Percentiles rank a stretch among this genome's conserved stretches.
phyloP scores from a whole-genome alignment of 2,888 invertebrate species.

The Drosophila gaucha region DNA sequence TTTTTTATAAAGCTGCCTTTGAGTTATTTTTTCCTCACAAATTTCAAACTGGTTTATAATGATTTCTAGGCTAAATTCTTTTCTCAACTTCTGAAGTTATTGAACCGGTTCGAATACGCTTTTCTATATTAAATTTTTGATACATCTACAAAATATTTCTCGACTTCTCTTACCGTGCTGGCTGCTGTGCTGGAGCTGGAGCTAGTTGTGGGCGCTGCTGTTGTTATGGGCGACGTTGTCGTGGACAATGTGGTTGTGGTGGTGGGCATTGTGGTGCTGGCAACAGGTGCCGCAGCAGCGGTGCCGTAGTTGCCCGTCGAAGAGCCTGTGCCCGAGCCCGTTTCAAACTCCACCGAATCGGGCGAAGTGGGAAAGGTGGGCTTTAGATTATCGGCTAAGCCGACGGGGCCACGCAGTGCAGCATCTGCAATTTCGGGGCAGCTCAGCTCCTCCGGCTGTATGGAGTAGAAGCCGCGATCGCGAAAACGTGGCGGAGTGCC shows the following conservation, averaged over 20 bases:
- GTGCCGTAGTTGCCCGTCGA: slow-evolving; percentile 51
- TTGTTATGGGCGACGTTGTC: slow-evolving; percentile 51
- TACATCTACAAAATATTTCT: no score
- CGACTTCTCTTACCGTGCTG: slow-evolving; percentile 43
- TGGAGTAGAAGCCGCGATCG: slow-evolving; percentile 94
- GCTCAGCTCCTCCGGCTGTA: slow-evolving; percentile 90
- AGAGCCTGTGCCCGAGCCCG: slow-evolving; percentile 48
- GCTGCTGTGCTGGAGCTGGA: slow-evolving; percentile 55
- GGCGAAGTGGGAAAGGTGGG: slow-evolving; percentile 79
- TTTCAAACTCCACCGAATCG: slow-evolving; percentile 59
- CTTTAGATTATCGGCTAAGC: slow-evolving; percentile 84
- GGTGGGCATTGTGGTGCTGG: slow-evolving; percentile 46
- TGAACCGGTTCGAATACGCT: background rate
- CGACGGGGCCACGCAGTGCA: slow-evolving; percentile 84
- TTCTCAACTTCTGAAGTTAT: background rate
- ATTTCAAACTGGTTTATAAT: no score
- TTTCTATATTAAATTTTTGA: no score
- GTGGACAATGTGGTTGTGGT: slow-evolving; percentile 40
- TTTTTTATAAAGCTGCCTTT: no score
- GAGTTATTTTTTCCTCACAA: no score
- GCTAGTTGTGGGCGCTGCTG: slow-evolving; percentile 55
- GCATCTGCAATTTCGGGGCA: slow-evolving; percentile 86
- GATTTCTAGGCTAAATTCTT: no score
- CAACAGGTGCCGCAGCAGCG: slow-evolving; percentile 47
- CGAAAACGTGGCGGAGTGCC: slow-evolving; percentile 92